Conservation (phyloP, 2,888 invertebrate species). For the Idaea dimidiata region DNA sequence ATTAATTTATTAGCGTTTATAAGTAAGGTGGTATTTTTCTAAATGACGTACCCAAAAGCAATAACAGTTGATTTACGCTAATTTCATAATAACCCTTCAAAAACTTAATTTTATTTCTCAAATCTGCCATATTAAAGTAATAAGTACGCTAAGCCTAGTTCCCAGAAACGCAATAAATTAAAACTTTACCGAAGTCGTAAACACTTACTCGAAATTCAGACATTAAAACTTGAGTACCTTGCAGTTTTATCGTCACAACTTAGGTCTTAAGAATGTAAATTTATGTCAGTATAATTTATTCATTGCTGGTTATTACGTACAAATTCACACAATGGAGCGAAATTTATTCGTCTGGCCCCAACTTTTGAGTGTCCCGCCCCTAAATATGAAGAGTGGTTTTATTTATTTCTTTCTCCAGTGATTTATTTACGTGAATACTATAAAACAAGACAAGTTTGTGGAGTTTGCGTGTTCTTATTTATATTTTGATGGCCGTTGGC, state of each 20-base stretch:
- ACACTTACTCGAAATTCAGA: constrained; percentile 23
- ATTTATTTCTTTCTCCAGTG: constrained; percentile 35
- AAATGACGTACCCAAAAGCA: no score
- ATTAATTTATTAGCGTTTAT: no score
- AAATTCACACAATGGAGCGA: constrained; percentile 55
- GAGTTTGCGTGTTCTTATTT: constrained; percentile 1
- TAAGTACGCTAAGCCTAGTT: background rate
- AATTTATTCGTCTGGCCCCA: constrained; percentile 56
- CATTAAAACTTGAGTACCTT: constrained; percentile 23
- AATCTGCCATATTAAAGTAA: background rate
- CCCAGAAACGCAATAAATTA: background rate
- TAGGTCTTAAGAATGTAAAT: constrained; percentile 50
- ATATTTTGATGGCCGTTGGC: background rate
- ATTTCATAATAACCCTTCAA: background rate
- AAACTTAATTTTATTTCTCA: background rate
- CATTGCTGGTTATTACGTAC: constrained; percentile 57
- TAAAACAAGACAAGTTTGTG: background rate
- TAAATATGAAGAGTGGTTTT: constrained; percentile 37
- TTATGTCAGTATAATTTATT: constrained; percentile 59
- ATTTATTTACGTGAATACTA: constrained; percentile 20
- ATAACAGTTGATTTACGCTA: background rate
- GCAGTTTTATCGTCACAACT: constrained; percentile 41
- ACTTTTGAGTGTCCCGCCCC: constrained; percentile 44
- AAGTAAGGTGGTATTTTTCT: no score
- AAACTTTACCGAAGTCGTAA: background rate